Conservation (phyloP, 2,888 invertebrate species). For the Pseudeuparius sepicola region DNA sequence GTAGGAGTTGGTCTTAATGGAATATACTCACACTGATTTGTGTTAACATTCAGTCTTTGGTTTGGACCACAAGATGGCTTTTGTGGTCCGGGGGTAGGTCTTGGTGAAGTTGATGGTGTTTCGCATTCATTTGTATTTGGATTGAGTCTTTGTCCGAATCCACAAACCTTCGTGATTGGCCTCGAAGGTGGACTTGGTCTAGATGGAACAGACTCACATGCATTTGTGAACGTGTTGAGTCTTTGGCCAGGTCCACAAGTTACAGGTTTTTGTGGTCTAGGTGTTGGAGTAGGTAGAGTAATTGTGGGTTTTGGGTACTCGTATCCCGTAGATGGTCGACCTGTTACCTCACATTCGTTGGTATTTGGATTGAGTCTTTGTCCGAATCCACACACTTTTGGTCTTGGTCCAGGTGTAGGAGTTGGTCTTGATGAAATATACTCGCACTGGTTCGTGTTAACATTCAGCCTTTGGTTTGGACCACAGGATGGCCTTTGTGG, state of each 20-base stretch:
- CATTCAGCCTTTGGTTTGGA: too few relatives aligned
- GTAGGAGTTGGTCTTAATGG: too few relatives aligned
- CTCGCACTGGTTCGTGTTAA: too few relatives aligned
- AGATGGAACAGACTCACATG: too few relatives aligned
- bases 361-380: conserved; percentile 3
- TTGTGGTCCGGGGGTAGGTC: too few relatives aligned
- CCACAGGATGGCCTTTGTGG: too few relatives aligned
- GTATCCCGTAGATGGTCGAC: too few relatives aligned
- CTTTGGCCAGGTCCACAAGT: too few relatives aligned
- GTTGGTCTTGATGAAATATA: conserved; percentile 9
- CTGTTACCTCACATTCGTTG: conserved; percentile 5
- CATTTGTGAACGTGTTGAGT: too few relatives aligned
- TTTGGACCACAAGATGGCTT: too few relatives aligned
- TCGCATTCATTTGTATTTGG: conserved; percentile 3
- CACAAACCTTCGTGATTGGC: conserved; percentile 17
- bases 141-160: conserved; percentile 11
- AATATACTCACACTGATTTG: too few relatives aligned
- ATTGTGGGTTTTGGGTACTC: neutral
- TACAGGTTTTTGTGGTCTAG: conserved; percentile 34
- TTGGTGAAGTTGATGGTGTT: conserved; percentile 21
- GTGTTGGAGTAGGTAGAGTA: conserved; percentile 2
- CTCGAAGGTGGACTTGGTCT: neutral
- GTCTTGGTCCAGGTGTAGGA: conserved; percentile 10
- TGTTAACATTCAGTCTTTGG: too few relatives aligned
- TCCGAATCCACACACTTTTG: conserved; percentile 1